A percentile compares a stretch with the other conserved stretches of the same genome.
Conservation (phyloP, 2,113 vertebrate species). For the Formicarius rufipectus region DNA sequence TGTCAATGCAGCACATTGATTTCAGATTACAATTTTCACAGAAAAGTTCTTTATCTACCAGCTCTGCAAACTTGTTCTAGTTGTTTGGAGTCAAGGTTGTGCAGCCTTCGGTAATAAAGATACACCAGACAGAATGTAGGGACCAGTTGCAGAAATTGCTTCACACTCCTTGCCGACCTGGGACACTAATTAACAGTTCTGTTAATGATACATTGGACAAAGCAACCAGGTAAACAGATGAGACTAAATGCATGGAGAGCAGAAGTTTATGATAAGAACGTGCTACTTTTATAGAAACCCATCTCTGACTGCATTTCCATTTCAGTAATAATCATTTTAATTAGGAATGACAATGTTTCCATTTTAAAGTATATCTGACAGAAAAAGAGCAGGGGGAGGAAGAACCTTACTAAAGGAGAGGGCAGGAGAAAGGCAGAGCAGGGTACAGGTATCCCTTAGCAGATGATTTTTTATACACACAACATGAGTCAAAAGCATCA, state of each 20-base stretch:
- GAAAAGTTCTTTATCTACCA: background rate
- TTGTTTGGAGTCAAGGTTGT: background rate
- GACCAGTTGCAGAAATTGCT: background rate
- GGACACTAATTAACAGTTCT: constrained; percentile 26
- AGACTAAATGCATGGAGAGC: background rate
- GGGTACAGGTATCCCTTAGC: background rate
- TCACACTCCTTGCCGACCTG: background rate
- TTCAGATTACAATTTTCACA: background rate
- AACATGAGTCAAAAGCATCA: background rate
- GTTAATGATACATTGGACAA: background rate
- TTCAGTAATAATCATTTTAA: background rate
- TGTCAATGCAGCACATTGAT: background rate
- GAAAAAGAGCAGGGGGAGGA: background rate
- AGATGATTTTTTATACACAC: background rate
- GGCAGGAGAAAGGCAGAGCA: background rate
- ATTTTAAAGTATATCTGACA: background rate
- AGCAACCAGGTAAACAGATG: background rate
- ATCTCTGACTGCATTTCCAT: background rate
- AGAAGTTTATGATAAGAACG: background rate
- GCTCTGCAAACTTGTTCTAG: background rate
- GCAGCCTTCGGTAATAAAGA: background rate
- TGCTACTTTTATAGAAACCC: background rate
- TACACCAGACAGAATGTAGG: background rate
- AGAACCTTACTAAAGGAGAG: background rate
- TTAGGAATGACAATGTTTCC: background rate